Conservation (phyloP, 2,888 invertebrate genomes). For the Piscicola geometra region DNA sequence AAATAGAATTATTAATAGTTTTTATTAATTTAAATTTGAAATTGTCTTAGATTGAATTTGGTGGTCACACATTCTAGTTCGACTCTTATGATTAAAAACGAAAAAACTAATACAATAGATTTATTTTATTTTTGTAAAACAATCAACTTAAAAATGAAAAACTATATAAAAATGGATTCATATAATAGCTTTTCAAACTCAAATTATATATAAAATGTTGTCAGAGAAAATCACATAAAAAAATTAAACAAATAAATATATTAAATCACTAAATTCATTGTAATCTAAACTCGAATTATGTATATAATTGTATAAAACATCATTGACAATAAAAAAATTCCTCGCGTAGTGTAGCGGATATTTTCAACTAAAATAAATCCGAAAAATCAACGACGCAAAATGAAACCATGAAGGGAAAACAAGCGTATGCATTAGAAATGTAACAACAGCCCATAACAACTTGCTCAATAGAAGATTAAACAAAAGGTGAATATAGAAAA, state of each 20-base stretch:
- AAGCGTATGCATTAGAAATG: conserved; percentile 7
- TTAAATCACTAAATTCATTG: neutral
- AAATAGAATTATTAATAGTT: too few relatives aligned
- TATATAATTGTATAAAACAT: neutral
- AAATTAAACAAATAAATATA: conserved; percentile 2
- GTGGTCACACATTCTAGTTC: too few relatives aligned
- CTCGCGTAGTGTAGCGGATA: neutral
- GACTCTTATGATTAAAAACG: too few relatives aligned
- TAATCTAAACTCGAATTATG: neutral
- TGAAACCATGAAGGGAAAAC: conserved; percentile 13
- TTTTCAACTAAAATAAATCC: conserved; percentile 11
- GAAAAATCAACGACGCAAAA: conserved; percentile 1
- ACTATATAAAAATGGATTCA: neutral
- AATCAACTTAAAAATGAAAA: neutral
- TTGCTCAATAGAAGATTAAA: neutral
- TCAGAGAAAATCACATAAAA: conserved; percentile 10
- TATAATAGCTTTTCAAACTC: neutral
- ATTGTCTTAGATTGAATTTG: too few relatives aligned
- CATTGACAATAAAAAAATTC: neutral
- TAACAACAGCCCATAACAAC: conserved; percentile 10
- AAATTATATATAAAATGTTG: conserved; percentile 6
- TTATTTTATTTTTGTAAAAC: neutral
- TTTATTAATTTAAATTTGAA: too few relatives aligned
- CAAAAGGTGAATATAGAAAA: neutral
- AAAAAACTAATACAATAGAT: too few relatives aligned